These are phyloP conservation scores for Cryptops parisi DNA, from an alignment of 2,888 invertebrate genomes.

Conservation along the genomic window DNA sequence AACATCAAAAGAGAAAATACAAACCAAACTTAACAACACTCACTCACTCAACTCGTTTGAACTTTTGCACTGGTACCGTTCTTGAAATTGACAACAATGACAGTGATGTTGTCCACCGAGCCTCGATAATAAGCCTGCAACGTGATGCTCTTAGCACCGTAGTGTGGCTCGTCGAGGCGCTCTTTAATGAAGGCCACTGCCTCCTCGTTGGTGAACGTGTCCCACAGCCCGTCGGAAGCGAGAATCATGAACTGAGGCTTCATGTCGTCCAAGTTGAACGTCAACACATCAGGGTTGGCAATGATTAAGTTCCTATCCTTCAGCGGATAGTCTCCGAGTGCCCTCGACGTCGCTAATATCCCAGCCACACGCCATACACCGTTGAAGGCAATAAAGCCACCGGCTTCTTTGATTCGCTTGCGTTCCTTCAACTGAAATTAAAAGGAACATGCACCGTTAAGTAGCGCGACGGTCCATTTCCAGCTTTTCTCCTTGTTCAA, in stretches of 20 bases:
- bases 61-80: slow-evolving; percentile 7
- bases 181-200: slow-evolving; percentile 78
- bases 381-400: slow-evolving; percentile 86
- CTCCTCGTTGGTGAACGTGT: slow-evolving; percentile 88
- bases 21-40: no score
- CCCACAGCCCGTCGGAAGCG: slow-evolving; percentile 94
- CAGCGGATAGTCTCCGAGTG: slow-evolving; percentile 86
- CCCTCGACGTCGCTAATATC: slow-evolving; percentile 82
- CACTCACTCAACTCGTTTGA: no score
- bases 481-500: neutral
- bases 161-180: slow-evolving; percentile 67
- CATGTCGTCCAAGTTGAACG: slow-evolving; percentile 68
- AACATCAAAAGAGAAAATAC: no score
- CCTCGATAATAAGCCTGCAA: slow-evolving; percentile 82
- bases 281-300: slow-evolving; percentile 86
- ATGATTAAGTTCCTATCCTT: slow-evolving; percentile 88
- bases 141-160: slow-evolving; percentile 80
- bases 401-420: slow-evolving; percentile 83
- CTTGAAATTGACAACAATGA: slow-evolving; percentile 66
- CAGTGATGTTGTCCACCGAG: slow-evolving; percentile 89
- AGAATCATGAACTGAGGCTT: slow-evolving; percentile 63
- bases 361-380: slow-evolving; percentile 95
- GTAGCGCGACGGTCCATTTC: neutral
- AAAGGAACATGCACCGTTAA: no score
- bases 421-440: slow-evolving; percentile 61